A percentile compares a stretch with the other conserved stretches of the same genome.
Evolutionary conservation across 1,140 invertebrate genomes (phyloP).

Genomic region (Trachelipus rathkii): DNA sequence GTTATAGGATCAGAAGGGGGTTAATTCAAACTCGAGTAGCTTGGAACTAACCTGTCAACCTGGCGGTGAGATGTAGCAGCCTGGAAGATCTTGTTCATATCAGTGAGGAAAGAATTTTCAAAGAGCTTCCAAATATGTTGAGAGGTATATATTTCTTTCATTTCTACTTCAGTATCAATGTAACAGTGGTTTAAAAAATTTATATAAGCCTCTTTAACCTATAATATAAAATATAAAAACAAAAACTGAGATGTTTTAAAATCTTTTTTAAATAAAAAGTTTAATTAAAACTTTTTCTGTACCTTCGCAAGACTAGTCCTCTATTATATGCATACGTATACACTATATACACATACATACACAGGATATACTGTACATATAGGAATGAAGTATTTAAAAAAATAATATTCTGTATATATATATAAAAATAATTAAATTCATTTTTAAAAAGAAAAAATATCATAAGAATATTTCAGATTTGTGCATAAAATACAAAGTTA

Average conservation of each 20-base stretch:
- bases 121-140: constrained; percentile 98
- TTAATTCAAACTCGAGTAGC: constrained; percentile 1
- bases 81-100: constrained; percentile 70
- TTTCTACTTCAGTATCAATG: constrained; percentile 99
- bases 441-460: no score
- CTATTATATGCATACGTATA: no score
- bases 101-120: constrained; percentile 89
- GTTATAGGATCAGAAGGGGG: neutral
- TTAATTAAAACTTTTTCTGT: no score
- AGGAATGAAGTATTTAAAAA: no score
- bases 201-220: constrained; percentile 98
- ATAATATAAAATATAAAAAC: neutral
- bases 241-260: neutral
- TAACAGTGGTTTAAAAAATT: constrained; percentile 99
- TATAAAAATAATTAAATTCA: no score
- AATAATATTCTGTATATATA: no score
- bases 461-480: no score
- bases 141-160: constrained; percentile 98
- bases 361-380: no score
- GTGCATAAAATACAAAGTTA: no score
- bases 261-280: no score
- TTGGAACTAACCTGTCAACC: constrained; percentile 57
- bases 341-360: no score
- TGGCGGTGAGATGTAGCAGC: constrained; percentile 62
- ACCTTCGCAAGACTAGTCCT: no score